These are phyloP conservation scores for Serrognathus titanus DNA, from an alignment of 2,888 invertebrate genomes.

Conservation along the genomic window DNA sequence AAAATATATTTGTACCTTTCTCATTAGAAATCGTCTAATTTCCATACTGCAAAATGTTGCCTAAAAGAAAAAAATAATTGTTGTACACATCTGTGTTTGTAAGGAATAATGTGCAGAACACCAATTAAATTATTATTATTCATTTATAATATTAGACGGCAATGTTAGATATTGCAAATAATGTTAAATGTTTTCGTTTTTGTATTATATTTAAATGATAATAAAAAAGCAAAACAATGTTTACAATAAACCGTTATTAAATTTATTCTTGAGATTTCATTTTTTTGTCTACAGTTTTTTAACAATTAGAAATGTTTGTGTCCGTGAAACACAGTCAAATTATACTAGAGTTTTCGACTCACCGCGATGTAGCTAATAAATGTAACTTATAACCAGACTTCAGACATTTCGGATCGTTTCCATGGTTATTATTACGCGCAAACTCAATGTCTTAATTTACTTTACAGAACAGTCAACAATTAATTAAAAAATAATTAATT, in stretches of 20 bases:
- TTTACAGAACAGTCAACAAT: too few species aligned
- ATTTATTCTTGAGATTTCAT: conserved; percentile 9
- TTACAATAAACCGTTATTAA: conserved; percentile 43
- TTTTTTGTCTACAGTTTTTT: not conserved
- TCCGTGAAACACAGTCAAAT: too few species aligned
- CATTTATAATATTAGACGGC: conserved; percentile 40
- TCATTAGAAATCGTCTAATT: conserved; percentile 1
- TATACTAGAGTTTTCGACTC: too few species aligned
- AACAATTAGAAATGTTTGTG: too few species aligned
- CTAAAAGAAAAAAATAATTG: conserved; percentile 38
- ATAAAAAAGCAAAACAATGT: conserved; percentile 30
- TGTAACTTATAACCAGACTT: too few species aligned
- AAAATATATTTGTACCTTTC: not conserved
- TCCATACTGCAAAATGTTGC: conserved; percentile 32
- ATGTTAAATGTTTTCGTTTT: conserved; percentile 31
- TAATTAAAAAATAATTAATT: too few species aligned
- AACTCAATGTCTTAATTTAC: too few species aligned
- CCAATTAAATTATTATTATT: conserved; percentile 45
- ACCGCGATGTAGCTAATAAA: too few species aligned
- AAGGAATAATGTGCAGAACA: conserved; percentile 50
- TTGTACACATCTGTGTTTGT: conserved; percentile 46
- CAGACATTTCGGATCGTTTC: too few species aligned
- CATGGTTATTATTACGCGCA: too few species aligned
- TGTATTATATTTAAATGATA: conserved; percentile 33
- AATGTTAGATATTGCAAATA: conserved; percentile 39